Percentiles rank a stretch among this genome's conserved stretches.
phyloP scores from a whole-genome alignment of 1,140 invertebrate genomes.

The Drosophila gunungcola region DNA sequence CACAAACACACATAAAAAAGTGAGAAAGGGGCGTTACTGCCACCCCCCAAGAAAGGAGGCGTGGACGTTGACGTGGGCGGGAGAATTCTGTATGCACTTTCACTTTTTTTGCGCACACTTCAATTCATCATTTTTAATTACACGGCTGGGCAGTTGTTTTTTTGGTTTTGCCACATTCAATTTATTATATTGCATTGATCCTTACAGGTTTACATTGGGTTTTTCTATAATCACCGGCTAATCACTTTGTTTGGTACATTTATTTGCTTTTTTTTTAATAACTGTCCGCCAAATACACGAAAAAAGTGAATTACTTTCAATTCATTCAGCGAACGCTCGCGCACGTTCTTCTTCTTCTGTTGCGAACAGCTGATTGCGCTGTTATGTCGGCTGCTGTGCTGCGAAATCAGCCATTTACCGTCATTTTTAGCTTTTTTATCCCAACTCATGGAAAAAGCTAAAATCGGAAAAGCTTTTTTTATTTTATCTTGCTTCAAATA shows the following conservation, averaged over 20 bases:
- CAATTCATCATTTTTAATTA: slow-evolving; percentile 52
- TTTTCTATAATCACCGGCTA: slow-evolving; percentile 2
- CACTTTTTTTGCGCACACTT: slow-evolving; percentile 57
- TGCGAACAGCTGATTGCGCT: slow-evolving; percentile 27
- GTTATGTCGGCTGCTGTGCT: background rate
- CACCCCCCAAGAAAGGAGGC: background rate
- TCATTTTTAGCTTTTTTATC: background rate
- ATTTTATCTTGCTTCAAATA: too few species aligned
- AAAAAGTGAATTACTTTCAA: slow-evolving; percentile 28
- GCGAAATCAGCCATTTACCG: background rate
- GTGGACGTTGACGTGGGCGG: slow-evolving; percentile 14
- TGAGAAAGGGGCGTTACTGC: background rate
- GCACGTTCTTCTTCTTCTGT: slow-evolving; percentile 33
- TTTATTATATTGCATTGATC: too few species aligned
- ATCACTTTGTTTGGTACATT: background rate
- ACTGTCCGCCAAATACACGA: slow-evolving; percentile 1
- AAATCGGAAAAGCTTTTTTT: background rate
- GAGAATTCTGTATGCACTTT: slow-evolving; percentile 56
- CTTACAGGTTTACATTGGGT: too few species aligned
- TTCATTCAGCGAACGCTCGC: slow-evolving; percentile 30
- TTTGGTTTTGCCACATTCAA: background rate
- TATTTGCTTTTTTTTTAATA: background rate
- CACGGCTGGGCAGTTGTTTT: background rate
- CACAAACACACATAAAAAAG: background rate
- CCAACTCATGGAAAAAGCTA: too few species aligned